phyloP scores from a whole-genome alignment of 2,888 invertebrate genomes.

The Sesamia inferens region DNA sequence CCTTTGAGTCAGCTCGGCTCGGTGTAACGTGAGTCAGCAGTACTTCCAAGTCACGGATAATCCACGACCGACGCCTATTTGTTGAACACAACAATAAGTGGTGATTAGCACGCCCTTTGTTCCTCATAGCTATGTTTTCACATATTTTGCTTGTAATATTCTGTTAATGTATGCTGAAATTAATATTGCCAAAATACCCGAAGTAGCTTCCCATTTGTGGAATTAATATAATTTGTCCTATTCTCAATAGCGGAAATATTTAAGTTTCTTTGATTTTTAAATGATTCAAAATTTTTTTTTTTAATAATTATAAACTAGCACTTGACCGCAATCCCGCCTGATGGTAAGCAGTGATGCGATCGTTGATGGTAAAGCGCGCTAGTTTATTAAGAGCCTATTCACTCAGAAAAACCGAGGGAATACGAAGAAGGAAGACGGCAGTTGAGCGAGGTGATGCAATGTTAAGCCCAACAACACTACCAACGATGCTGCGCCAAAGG shows the following conservation, averaged over 20 bases:
- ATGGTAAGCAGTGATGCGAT: too few relatives aligned
- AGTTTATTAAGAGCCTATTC: too few relatives aligned
- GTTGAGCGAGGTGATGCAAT: too few relatives aligned
- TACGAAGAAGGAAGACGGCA: too few relatives aligned
- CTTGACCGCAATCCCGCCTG: too few relatives aligned
- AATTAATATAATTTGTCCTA: conserved; percentile 27
- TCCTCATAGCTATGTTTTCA: conserved; percentile 51
- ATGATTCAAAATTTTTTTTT: too few relatives aligned
- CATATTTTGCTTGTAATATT: conserved; percentile 63
- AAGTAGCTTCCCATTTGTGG: conserved; percentile 24
- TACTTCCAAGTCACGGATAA: conserved; percentile 42
- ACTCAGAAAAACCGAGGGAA: too few relatives aligned
- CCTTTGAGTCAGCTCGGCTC: neutral
- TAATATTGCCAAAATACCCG: conserved; percentile 43
- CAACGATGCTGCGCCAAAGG: too few relatives aligned
- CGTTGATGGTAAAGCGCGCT: too few relatives aligned
- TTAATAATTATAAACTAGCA: too few relatives aligned
- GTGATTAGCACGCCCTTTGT: conserved; percentile 62
- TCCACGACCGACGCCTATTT: conserved; percentile 49
- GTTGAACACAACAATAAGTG: conserved; percentile 54
- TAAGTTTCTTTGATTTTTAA: conserved; percentile 4
- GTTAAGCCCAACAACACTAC: too few relatives aligned
- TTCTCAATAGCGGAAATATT: conserved; percentile 22
- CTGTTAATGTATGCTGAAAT: conserved; percentile 51
- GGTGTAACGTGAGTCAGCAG: conserved; percentile 30